Evolutionary conservation across 2,888 invertebrate species (phyloP), one percentile per base, ranked within the genome.

Genomic region (Eumacrocentrus americanus): DNA sequence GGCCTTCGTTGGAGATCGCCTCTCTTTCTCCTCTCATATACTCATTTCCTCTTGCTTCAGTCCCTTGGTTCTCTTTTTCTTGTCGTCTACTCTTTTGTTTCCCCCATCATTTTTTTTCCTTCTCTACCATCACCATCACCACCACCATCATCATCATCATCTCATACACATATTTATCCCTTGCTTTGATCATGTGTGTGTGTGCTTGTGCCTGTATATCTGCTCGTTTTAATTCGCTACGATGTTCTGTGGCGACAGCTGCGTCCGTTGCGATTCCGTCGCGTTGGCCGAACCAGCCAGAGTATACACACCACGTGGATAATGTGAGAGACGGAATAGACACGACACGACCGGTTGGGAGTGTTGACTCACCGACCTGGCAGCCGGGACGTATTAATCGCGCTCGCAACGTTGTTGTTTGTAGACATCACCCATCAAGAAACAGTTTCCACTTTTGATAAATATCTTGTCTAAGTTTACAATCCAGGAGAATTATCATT

Each of bases 361-460:
- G 29, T 59, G 63, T 62, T 64, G 63, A 66, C 54, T 61, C 64
- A 62, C 60, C 14, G 56, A 48, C 34, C 50, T 50, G 50, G 34
- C 34, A 50, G 47, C 46, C 37, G 62, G 61, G 60, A 63, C 64
- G 64, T 65, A 67, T 65, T 67, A 65, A 67, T 67, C 64, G 62
- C 65, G 69, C 11, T 20, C 9, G 29, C 9, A 4, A n/a, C n/a
- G n/a, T n/a, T n/a, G n/a, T n/a, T n/a, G n/a, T n/a, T n/a, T n/a
- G n/a, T n/a, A n/a, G n/a, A n/a, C n/a, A n/a, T n/a, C 38, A 38
- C 16, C 16, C 16, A 1, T 38, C 38, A 14, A 38, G 0, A 3
- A n/a, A n/a, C n/a, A n/a, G n/a, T n/a, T n/a, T n/a, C n/a, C n/a
- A n/a, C n/a, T n/a, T n/a, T n/a, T n/a, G n/a, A n/a, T n/a, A n/a